phyloP scores from a whole-genome alignment of 2,888 invertebrate species.

The Oeneis ivallda region DNA sequence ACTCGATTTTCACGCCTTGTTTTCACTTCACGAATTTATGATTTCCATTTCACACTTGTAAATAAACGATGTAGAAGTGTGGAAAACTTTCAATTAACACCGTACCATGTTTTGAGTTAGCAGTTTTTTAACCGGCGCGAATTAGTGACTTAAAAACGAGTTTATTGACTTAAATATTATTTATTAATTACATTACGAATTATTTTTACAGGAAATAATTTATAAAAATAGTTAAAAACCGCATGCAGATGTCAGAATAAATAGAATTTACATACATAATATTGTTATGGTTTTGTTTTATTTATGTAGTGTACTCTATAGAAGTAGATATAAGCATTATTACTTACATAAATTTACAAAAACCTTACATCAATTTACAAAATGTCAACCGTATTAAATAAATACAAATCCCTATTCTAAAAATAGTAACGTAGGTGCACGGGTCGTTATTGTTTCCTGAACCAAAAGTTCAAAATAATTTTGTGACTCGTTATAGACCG shows the following conservation, averaged over 20 bases:
- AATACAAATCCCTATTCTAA: not conserved
- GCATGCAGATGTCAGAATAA: too few relatives aligned
- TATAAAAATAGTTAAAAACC: too few relatives aligned
- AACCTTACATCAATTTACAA: not conserved
- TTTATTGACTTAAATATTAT: slow-evolving; percentile 10
- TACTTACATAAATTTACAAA: too few relatives aligned
- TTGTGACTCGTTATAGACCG: slow-evolving; percentile 9
- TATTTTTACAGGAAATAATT: too few relatives aligned
- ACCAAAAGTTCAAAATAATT: slow-evolving; percentile 16
- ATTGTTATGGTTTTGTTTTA: too few relatives aligned
- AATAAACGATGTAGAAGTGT: slow-evolving; percentile 34
- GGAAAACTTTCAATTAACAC: slow-evolving; percentile 43
- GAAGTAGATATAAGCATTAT: too few relatives aligned
- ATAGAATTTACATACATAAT: too few relatives aligned
- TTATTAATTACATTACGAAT: not conserved
- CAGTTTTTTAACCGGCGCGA: slow-evolving; percentile 23
- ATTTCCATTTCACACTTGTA: slow-evolving; percentile 27
- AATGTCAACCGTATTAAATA: not conserved
- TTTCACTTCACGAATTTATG: slow-evolving; percentile 26
- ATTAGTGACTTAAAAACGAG: slow-evolving; percentile 7
- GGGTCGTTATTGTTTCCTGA: not conserved
- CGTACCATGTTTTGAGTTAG: slow-evolving; percentile 27
- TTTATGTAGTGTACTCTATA: too few relatives aligned
- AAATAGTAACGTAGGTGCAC: too few relatives aligned
- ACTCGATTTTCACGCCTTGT: slow-evolving; percentile 25